Conservation (phyloP, 2,113 vertebrate genomes). For the Bujurquina vittata region DNA sequence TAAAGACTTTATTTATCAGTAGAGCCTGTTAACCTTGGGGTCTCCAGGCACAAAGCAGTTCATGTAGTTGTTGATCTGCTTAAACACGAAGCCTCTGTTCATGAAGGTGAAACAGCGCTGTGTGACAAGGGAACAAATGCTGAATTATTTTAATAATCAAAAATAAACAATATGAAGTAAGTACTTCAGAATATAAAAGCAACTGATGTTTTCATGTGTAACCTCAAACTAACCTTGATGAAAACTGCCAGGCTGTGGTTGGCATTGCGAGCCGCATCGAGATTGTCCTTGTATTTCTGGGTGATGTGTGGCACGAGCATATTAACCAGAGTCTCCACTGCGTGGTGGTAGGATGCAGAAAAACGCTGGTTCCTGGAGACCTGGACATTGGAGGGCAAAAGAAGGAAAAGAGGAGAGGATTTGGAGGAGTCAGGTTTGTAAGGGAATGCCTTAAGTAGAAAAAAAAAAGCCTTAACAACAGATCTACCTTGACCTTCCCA, state of each 20-base stretch:
- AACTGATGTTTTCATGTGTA: not conserved
- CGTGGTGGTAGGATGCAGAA: slow-evolving; percentile 90
- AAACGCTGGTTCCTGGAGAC: slow-evolving; percentile 94
- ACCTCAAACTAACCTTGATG: slow-evolving; percentile 84
- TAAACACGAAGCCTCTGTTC: slow-evolving; percentile 97
- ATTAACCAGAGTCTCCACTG: slow-evolving; percentile 92
- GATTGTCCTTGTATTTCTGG: slow-evolving; percentile 96
- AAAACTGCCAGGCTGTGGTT: slow-evolving; percentile 97
- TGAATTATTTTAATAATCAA: not conserved
- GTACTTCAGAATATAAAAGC: not conserved
- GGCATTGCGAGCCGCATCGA: slow-evolving; percentile 94
- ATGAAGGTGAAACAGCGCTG: slow-evolving; percentile 98
- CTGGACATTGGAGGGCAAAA: slow-evolving; percentile 64
- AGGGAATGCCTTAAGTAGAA: not conserved
- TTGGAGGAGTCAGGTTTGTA: not conserved
- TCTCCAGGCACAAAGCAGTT: slow-evolving; percentile 95
- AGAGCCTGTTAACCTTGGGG: slow-evolving; percentile 85
- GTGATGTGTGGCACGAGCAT: slow-evolving; percentile 98
- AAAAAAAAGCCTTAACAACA: not conserved
- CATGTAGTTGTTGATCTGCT: slow-evolving; percentile 98
- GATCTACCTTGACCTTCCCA: slow-evolving; percentile 88
- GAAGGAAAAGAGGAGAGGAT: not conserved
- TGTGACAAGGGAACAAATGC: not conserved
- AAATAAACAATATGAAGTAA: not conserved
- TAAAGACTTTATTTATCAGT: not conserved